Evolutionary conservation across 1,140 invertebrate species (phyloP).

Genomic region (Macrotrachela quadricornifera): DNA sequence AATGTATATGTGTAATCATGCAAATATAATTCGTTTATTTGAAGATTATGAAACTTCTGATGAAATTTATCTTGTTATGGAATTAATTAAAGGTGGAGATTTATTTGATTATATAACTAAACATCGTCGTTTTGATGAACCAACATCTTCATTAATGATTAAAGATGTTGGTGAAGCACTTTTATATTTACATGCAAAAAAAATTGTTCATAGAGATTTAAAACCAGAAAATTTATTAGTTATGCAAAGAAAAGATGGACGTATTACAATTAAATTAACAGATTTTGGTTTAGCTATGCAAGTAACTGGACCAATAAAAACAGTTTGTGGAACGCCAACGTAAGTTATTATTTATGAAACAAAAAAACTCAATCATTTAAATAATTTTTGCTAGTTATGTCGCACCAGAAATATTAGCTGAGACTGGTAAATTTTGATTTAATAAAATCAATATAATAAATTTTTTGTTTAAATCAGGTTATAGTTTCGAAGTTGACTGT

Average conservation of each 20-base stretch:
- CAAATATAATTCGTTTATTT: conserved; percentile 74
- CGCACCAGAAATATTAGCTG: conserved; percentile 83
- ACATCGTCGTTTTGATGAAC: conserved; percentile 76
- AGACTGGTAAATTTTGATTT: conserved; percentile 48
- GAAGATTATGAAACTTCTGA: conserved; percentile 69
- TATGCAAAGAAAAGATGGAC: conserved; percentile 43
- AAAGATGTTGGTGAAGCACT: conserved; percentile 67
- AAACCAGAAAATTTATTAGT: conserved; percentile 92
- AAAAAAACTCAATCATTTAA: too few species aligned
- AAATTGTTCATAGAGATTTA: conserved; percentile 87
- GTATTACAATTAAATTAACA: conserved; percentile 64
- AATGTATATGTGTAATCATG: conserved; percentile 65
- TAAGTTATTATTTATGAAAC: too few species aligned
- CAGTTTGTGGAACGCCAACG: conserved; percentile 88
- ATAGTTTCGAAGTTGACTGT: conserved; percentile 56
- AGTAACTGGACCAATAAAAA: conserved; percentile 52
- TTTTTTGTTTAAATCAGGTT: conserved; percentile 34
- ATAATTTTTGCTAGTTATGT: conserved; percentile 42
- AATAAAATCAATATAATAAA: too few species aligned
- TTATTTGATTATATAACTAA: conserved; percentile 85
- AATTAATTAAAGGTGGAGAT: conserved; percentile 89
- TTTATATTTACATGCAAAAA: conserved; percentile 72
- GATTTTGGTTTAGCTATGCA: conserved; percentile 92
- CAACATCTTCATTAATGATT: conserved; percentile 69
- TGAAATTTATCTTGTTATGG: conserved; percentile 81